Percentiles rank a stretch among this genome's conserved stretches.
Conservation (phyloP, 2,888 invertebrate genomes). For the Polia nebulosa region DNA sequence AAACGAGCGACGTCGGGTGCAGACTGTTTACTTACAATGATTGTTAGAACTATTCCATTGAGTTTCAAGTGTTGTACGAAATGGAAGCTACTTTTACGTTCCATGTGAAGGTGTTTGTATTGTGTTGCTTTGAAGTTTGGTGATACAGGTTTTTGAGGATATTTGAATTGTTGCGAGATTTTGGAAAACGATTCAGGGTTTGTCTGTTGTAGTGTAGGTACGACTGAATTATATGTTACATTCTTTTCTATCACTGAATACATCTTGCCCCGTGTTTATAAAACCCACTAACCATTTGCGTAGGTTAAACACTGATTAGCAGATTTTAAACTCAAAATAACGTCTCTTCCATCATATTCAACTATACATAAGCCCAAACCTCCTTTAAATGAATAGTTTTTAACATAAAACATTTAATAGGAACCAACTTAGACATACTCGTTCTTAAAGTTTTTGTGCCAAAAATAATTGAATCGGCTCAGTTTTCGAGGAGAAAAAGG, state of each 20-base stretch:
- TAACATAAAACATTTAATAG: too few relatives aligned
- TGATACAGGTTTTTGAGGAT: slow-evolving; percentile 11
- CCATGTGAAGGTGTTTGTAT: slow-evolving; percentile 17
- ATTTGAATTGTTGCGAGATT: slow-evolving; percentile 21
- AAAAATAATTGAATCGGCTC: too few relatives aligned
- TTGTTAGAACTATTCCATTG: slow-evolving; percentile 62
- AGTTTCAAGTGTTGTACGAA: slow-evolving; percentile 44
- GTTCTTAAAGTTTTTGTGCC: too few relatives aligned
- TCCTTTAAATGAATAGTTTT: too few relatives aligned
- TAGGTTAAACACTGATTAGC: too few relatives aligned
- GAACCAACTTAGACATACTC: too few relatives aligned
- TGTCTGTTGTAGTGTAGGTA: background rate
- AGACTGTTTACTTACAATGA: slow-evolving; percentile 74
- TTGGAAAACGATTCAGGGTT: background rate
- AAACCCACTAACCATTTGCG: too few relatives aligned
- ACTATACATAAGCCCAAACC: too few relatives aligned
- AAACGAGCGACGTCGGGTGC: slow-evolving; percentile 63
- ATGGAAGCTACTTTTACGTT: slow-evolving; percentile 44
- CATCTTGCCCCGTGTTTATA: too few relatives aligned
- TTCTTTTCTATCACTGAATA: background rate
- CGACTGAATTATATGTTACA: background rate
- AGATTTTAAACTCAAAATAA: too few relatives aligned
- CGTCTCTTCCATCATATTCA: too few relatives aligned
- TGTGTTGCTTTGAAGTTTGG: slow-evolving; percentile 37
- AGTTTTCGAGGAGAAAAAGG: too few relatives aligned